These are phyloP conservation scores for Asbolus verrucosus DNA, from an alignment of 1,140 invertebrate genomes.

Conservation along the genomic window DNA sequence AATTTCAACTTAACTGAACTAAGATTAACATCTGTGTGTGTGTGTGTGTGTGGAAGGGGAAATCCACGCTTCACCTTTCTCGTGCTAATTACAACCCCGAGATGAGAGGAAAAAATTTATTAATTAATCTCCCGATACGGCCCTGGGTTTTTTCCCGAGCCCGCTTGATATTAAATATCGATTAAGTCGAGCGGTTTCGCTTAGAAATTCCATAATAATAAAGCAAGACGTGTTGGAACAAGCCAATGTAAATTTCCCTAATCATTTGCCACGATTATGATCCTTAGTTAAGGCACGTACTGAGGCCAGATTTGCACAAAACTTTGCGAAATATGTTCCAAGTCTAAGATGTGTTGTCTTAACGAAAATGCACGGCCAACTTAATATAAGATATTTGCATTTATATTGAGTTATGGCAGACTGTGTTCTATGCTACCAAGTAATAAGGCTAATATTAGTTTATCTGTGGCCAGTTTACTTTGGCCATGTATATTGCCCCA, in stretches of 20 bases:
- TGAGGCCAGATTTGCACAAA: not conserved
- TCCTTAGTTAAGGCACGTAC: not conserved
- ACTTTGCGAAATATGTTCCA: constrained; percentile 43
- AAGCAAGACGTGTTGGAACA: constrained; percentile 43
- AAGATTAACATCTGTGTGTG: constrained; percentile 60
- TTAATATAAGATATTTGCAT: constrained; percentile 65
- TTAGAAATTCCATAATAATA: constrained; percentile 46
- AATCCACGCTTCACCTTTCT: not conserved
- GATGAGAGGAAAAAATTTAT: no score
- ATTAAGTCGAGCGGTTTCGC: constrained; percentile 39
- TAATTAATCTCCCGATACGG: not conserved
- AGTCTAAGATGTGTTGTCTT: constrained; percentile 60
- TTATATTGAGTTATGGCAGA: constrained; percentile 63
- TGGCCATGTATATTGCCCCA: constrained; percentile 60
- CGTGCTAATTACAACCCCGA: not conserved
- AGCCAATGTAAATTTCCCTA: constrained; percentile 41
- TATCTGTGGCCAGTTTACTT: constrained; percentile 61
- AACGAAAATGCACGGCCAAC: constrained; percentile 62
- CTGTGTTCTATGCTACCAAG: constrained; percentile 57
- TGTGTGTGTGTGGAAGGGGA: constrained; percentile 1
- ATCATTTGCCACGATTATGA: not conserved
- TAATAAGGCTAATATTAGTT: constrained; percentile 63
- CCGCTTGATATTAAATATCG: constrained; percentile 31
- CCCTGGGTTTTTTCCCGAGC: not conserved
- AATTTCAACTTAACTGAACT: constrained; percentile 58